Base-by-base conservation (phyloP, 2,113 vertebrate species). In the Indri indri region DNA sequence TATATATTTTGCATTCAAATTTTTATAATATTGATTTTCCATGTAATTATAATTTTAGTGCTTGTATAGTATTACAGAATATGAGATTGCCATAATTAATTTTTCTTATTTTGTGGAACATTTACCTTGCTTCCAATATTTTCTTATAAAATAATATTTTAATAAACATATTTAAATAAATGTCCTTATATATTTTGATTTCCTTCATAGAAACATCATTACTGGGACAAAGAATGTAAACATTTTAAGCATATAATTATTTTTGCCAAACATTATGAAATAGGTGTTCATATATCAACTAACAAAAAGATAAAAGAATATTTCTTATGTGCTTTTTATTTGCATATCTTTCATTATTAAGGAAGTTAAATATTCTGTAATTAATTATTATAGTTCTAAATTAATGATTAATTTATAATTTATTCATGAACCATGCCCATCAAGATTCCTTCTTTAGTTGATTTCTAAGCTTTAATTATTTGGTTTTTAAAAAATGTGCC, bases 391-490 rank as follows among this genome's bases (percentile, higher is more conserved):
- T 54, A 3, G 50, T 93, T 91, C 7, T 87, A 89, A 66, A 68
- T 89, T 85, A 93, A 83, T 61, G 6, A 93, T 47, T 89, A 50
- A 59, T 80, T 96, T 37, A 80, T 40, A 63, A 76, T 37, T 68
- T 57, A 80, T 91, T 91, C 16, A 81, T 86, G n/a, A 81, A 37
- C 7, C 42, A 5, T 81, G 20, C 4, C 5, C 18, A 9, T 10
- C 65, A 59, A 71, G 71, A 76, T 71, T 80, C 84, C 52, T 61
- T 82, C 40, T 73, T 89, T 85, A 37, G 63, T 34, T 84, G 4
- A 61, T 65, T 80, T 86, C 42, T 85, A 63, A 71, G 23, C 73
- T 95, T 96, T 37, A 94, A 52, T 66, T 81, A 76, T 86, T 95
- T 66, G 85, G 23, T n/a, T 81, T 86, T 65, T 42, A 6, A 70